Conservation (phyloP, 2,113 vertebrate species). For the Anhinga rufa region DNA sequence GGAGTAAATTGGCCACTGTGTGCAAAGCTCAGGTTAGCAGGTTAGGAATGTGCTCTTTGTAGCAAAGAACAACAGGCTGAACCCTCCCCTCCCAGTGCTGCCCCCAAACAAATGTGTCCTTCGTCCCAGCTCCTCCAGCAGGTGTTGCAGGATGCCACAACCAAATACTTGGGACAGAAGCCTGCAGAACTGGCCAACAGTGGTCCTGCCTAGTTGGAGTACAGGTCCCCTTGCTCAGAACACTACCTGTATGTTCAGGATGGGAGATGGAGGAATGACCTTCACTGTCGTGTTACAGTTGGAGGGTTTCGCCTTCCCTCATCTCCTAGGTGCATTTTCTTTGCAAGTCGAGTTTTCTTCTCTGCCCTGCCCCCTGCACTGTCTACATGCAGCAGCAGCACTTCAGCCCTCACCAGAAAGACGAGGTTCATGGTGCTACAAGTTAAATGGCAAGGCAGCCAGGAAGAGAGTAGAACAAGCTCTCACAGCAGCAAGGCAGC, state of each 20-base stretch:
- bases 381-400: constrained; percentile 29
- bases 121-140: neutral
- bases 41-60: constrained; percentile 17
- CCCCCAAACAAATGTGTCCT: neutral
- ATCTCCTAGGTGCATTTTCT: neutral
- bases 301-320: neutral
- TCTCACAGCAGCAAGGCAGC: constrained; percentile 51
- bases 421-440: neutral
- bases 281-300: neutral
- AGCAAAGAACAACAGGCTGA: neutral
- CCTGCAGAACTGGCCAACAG: neutral
- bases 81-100: neutral
- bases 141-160: neutral
- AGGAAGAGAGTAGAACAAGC: constrained; percentile 15
- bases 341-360: neutral
- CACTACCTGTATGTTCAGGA: neutral
- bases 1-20: neutral
- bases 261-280: neutral
- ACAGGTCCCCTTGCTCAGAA: neutral
- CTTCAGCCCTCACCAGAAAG: neutral
- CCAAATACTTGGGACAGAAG: neutral
- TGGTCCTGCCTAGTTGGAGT: constrained; percentile 5
- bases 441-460: constrained; percentile 29
- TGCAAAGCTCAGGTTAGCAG: constrained; percentile 4
- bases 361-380: neutral